These are phyloP conservation scores for Amniataba percoides DNA, from an alignment of 2,797 vertebrate genomes.

Conservation along the genomic window DNA sequence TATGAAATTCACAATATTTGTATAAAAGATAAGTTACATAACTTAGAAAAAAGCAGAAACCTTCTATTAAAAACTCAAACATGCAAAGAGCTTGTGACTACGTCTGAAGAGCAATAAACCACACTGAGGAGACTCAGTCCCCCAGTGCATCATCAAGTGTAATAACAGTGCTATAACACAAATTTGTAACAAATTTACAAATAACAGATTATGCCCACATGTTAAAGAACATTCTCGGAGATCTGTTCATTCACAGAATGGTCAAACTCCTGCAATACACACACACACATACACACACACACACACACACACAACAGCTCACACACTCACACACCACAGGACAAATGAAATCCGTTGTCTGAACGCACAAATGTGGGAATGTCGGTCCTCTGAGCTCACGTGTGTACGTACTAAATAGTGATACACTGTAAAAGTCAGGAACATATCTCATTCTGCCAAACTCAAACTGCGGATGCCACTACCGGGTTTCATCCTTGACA, in stretches of 20 bases:
- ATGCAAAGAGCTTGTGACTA: conserved; percentile 73
- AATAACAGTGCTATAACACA: conserved; percentile 69
- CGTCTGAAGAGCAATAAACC: conserved; percentile 51
- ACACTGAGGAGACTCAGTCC: conserved; percentile 59
- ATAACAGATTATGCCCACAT: conserved; percentile 53
- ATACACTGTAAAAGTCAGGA: conserved; percentile 61
- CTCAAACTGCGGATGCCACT: conserved; percentile 51
- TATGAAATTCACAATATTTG: conserved; percentile 70
- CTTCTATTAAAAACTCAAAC: conserved; percentile 76
- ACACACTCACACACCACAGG: conserved; percentile 40
- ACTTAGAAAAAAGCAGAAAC: conserved; percentile 69
- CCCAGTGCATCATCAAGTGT: conserved; percentile 50
- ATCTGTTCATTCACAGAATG: conserved; percentile 85
- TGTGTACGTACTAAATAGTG: conserved; percentile 48
- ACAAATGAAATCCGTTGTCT: conserved; percentile 61
- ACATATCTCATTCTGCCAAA: conserved; percentile 44
- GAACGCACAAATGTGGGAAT: conserved; percentile 60
- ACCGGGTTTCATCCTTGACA: conserved; percentile 51
- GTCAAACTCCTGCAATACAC: conserved; percentile 72
- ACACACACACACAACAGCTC: conserved; percentile 19
- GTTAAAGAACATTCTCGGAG: conserved; percentile 74
- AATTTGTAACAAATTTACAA: conserved; percentile 62
- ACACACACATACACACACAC: conserved; percentile 16
- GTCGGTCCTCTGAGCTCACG: conserved; percentile 61
- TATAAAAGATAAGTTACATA: conserved; percentile 84